Evolutionary conservation across 1,140 invertebrate species (phyloP), one percentile per base, ranked within the genome.

Genomic region (Aphaenogaster ashmeadi): DNA sequence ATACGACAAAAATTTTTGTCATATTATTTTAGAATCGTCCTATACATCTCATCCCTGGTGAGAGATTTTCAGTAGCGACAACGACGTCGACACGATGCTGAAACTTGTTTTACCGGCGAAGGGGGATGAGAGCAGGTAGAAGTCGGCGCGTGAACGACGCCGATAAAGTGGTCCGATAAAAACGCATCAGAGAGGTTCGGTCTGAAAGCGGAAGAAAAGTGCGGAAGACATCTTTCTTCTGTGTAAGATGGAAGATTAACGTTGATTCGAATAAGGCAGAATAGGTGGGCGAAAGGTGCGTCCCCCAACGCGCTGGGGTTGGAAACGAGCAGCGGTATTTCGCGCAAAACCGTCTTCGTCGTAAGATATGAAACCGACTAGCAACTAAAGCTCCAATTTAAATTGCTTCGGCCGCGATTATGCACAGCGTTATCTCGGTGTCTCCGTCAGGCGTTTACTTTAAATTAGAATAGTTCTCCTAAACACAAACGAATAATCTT

Each of bases 211-310:
- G 21, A 5, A 50, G 69, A 50, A 58, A 83, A 84, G 21, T 36
- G 60, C 41, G 50, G 69, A 85, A 84, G 62, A 67, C 87, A 69
- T 66, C 38, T 67, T 56, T 77, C 81, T 58, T 56, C 52, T 21
- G 60, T 85, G 71, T 85, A 88, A 88, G 72, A 88, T 88, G 87
- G 71, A 88, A 88, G 87, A 88, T 88, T 85, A 88, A 88, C 87
- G 69, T 85, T 88, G 64, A 69, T 80, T 88, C 60, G 52, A 54
- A 77, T 77, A 85, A 58, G 62, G 78, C 21, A 69, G 67, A 74
- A 83, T 72, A 62, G 67, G 38, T 54, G 80, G 54, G 56, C 54
- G 78, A 41, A 44, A 84, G 36, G 80, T 54, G 69, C 54, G 56
- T 58, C 69, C 18, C 36, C 21, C 13, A 52, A 47, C 69, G 67